phyloP scores from a whole-genome alignment of 2,113 vertebrate genomes.

The Leiothrix lutea region DNA sequence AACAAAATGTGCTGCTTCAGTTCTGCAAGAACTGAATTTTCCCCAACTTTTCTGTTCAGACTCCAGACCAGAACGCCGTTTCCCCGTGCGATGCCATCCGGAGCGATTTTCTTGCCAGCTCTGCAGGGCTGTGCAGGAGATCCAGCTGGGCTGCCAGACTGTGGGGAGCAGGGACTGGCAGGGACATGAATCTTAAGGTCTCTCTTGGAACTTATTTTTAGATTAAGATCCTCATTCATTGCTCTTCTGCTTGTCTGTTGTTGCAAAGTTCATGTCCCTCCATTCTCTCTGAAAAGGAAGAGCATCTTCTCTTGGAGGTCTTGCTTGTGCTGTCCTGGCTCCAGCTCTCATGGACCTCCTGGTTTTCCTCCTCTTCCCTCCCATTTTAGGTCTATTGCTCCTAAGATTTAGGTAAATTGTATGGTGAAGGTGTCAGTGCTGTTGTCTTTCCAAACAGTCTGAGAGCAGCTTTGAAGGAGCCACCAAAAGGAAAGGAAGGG shows the following conservation, averaged over 20 bases:
- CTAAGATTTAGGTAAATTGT: neutral
- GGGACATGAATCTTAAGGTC: neutral
- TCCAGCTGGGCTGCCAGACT: neutral
- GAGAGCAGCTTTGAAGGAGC: neutral
- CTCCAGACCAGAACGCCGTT: neutral
- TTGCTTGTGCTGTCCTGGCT: neutral
- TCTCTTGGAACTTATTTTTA: neutral
- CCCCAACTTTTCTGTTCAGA: neutral
- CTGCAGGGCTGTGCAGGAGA: fast-evolving
- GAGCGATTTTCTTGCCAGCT: neutral
- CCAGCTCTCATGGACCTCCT: neutral
- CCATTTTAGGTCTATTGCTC: neutral
- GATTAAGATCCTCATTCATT: neutral
- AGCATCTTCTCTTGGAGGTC: neutral
- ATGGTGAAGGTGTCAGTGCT: neutral
- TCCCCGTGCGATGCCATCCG: fast-evolving
- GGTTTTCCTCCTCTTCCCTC: neutral
- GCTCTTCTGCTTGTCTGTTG: neutral
- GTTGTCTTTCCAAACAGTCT: neutral
- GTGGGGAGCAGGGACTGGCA: neutral
- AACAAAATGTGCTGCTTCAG: neutral
- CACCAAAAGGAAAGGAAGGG: neutral
- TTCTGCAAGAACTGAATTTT: neutral
- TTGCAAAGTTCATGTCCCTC: neutral
- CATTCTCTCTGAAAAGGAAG: neutral